A percentile compares a stretch with the other conserved stretches of the same genome.
Evolutionary conservation across 1,140 invertebrate species (phyloP).

Genomic region (Magallana gigas): DNA sequence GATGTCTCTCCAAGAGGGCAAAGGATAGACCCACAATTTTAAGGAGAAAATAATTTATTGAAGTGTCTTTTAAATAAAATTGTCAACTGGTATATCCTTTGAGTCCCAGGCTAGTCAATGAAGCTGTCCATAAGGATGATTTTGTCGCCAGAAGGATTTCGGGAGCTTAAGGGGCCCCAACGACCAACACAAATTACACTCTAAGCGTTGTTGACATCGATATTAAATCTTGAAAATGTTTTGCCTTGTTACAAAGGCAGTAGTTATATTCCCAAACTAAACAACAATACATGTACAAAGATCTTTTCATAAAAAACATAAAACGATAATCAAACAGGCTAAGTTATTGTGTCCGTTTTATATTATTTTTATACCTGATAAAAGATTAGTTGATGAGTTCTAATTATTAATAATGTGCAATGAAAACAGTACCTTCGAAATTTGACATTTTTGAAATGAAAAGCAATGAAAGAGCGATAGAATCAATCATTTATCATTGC

Average conservation of each 20-base stretch:
- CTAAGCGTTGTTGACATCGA: conserved; percentile 9
- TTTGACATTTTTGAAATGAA: too few relatives aligned
- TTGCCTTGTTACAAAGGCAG: not conserved
- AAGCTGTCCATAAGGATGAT: conserved; percentile 7
- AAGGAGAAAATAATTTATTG: conserved; percentile 8
- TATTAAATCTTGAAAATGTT: not conserved
- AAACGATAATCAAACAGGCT: too few relatives aligned
- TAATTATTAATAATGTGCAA: too few relatives aligned
- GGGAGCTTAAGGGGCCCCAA: not conserved
- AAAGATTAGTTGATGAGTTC: too few relatives aligned
- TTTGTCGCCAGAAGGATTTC: conserved; percentile 29
- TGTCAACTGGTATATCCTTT: not conserved
- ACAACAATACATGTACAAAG: too few relatives aligned
- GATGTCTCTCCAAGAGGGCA: not conserved
- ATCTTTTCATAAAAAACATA: too few relatives aligned
- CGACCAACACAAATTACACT: not conserved
- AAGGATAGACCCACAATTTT: not conserved
- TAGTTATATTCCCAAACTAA: too few relatives aligned
- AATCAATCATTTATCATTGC: too few relatives aligned
- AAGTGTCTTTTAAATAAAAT: not conserved
- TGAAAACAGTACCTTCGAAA: too few relatives aligned
- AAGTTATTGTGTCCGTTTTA: too few relatives aligned
- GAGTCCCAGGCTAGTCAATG: conserved; percentile 15
- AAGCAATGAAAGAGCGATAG: too few relatives aligned
- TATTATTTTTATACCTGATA: too few relatives aligned